phyloP scores from a whole-genome alignment of 2,113 vertebrate species.

The Polypterus senegalus region DNA sequence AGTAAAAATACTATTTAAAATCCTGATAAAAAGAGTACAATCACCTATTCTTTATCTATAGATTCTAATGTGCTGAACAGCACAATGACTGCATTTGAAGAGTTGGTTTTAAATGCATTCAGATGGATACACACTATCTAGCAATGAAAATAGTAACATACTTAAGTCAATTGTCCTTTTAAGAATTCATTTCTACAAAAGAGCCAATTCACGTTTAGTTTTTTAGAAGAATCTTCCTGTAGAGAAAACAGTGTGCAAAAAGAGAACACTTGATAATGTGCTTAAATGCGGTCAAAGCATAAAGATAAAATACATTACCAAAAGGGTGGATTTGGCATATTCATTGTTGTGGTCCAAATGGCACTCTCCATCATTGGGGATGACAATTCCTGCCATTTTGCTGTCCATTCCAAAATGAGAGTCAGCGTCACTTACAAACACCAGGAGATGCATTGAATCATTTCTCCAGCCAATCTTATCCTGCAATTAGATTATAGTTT shows the following conservation, averaged over 20 bases:
- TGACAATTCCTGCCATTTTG: constrained; percentile 88
- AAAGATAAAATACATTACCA: constrained; percentile 48
- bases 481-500: constrained; percentile 41
- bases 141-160: no score
- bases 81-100: no score
- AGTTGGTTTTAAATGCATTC: no score
- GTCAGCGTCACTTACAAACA: constrained; percentile 89
- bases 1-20: no score
- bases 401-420: constrained; percentile 98
- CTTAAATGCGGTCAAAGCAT: background rate
- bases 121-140: no score
- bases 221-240: background rate
- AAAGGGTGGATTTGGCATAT: constrained; percentile 76
- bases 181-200: background rate
- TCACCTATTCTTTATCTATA: no score
- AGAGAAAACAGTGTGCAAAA: background rate
- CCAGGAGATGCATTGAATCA: constrained; percentile 84
- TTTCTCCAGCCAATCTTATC: constrained; percentile 96
- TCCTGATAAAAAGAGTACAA: no score
- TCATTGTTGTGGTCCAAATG: constrained; percentile 86
- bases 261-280: background rate
- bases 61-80: no score
- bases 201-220: no score
- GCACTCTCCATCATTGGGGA: constrained; percentile 87
- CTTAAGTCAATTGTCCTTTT: no score